Base-by-base conservation (phyloP, 2,113 vertebrate genomes). In the Verasper variegatus region DNA sequence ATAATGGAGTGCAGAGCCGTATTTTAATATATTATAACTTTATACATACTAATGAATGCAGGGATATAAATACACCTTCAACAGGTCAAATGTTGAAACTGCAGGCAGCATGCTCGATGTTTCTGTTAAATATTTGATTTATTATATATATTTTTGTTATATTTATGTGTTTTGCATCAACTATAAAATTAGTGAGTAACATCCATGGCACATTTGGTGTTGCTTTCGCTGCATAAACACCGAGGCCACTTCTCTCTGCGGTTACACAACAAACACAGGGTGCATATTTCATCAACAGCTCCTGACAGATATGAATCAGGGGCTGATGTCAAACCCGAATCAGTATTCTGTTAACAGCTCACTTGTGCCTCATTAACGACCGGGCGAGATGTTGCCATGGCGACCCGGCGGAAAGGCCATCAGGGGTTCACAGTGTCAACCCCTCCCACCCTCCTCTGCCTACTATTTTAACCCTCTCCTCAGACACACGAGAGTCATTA, bases 321-420 rank as follows among this genome's bases (percentile, higher is more conserved):
- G 79, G 68, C 65, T 60, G 78, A 81, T 87, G 89, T 91, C 91
- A 80, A 90, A 89, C 57, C 74, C 57, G 80, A 89, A 92, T 93
- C 91, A 91, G 92, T 90, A 91, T 91, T 91, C 91, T 71, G 83
- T 88, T 90, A 89, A 92, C 89, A 77, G 82, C 89, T 90, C 90
- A 88, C 90, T 90, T 80, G 79, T 83, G 89, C 87, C 90, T 92
- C 88, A 88, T 91, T 92, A 91, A 90, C 76, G 70, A 56, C 79
- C 62, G 73, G 88, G 87, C 88, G 59, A 72, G 76, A 82, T 56
- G 91, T 94, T 92, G 86, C 91, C 83, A 91, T 91, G 88, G 88
- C 86, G 27, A 93, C 90, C 80, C 74, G 66, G 76, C 78, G 74
- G 87, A 88, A 82, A 91, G 89, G 93, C 87, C 90, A 90, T 81